Evolutionary conservation across 2,888 invertebrate species (phyloP).

Genomic region (Smittia aterrima): DNA sequence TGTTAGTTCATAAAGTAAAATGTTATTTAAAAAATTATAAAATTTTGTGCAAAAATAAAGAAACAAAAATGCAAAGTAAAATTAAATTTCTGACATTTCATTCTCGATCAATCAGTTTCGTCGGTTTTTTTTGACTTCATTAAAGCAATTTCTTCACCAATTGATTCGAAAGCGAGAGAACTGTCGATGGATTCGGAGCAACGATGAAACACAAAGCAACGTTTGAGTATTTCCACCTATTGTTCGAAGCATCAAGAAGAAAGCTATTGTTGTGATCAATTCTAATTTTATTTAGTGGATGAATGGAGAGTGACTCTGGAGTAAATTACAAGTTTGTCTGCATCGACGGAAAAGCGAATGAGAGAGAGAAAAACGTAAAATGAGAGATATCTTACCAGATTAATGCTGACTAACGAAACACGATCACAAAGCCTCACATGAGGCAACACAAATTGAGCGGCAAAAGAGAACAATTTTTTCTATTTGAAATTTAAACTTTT

Average conservation of each 20-base stretch:
- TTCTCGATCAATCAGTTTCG: not conserved
- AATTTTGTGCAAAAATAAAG: conserved; percentile 30
- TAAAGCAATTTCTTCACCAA: not conserved
- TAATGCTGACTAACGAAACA: not conserved
- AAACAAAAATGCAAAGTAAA: conserved; percentile 33
- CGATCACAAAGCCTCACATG: not conserved
- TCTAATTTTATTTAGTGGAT: not conserved
- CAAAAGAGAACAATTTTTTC: not conserved
- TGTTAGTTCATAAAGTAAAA: conserved; percentile 38
- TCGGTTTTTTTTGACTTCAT: not conserved
- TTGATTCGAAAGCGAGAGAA: not conserved
- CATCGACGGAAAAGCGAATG: not conserved
- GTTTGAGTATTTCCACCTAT: too few species aligned
- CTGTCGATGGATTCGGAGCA: not conserved
- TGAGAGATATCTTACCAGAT: not conserved
- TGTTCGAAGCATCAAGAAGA: not conserved
- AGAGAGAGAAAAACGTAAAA: not conserved
- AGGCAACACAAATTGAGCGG: not conserved
- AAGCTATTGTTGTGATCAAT: not conserved
- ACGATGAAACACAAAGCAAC: not conserved
- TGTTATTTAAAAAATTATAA: conserved; percentile 39
- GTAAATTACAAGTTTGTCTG: not conserved
- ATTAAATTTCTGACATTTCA: not conserved
- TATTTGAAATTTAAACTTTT: not conserved
- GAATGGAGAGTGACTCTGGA: not conserved